Evolutionary conservation across 2,888 invertebrate species (phyloP).

Genomic region (Acleris literana): DNA sequence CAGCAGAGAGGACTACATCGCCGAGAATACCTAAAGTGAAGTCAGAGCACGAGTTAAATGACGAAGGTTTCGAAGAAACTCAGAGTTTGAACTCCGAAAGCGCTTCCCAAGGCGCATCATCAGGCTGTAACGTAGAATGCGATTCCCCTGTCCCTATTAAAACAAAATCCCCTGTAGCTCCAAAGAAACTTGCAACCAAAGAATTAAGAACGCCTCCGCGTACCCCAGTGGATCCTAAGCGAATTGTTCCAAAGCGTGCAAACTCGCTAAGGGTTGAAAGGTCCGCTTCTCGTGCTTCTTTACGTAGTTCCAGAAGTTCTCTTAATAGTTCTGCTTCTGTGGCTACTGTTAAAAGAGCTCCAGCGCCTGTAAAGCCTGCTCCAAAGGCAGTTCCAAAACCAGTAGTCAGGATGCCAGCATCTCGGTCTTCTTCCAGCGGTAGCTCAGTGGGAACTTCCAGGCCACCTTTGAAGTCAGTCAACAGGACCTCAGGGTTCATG

Average conservation of each 20-base stretch:
- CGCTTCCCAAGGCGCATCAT: constrained; percentile 92
- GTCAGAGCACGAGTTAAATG: constrained; percentile 89
- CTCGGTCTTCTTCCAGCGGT: constrained; percentile 75
- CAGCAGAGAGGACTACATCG: constrained; percentile 65
- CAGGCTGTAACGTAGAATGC: constrained; percentile 87
- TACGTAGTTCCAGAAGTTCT: constrained; percentile 92
- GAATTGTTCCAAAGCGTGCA: constrained; percentile 62
- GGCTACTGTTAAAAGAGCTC: constrained; percentile 89
- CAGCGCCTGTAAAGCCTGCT: constrained; percentile 71
- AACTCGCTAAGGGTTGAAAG: constrained; percentile 86
- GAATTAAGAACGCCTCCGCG: constrained; percentile 70
- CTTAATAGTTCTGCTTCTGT: constrained; percentile 92
- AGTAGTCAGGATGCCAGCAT: constrained; percentile 72
- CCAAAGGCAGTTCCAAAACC: constrained; percentile 79
- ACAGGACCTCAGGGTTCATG: constrained; percentile 88
- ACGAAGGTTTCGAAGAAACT: constrained; percentile 96
- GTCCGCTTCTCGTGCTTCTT: constrained; percentile 90
- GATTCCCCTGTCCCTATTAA: constrained; percentile 80
- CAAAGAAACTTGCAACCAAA: constrained; percentile 82
- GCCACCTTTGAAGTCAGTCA: constrained; percentile 66
- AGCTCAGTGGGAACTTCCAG: constrained; percentile 78
- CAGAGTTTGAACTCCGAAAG: constrained; percentile 94
- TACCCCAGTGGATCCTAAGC: constrained; percentile 65
- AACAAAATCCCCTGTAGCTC: constrained; percentile 64
- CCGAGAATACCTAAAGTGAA: constrained; percentile 81